A percentile compares a stretch with the other conserved stretches of the same genome.
Conservation (phyloP, 2,797 vertebrate species). For the Sarcoramphus papa region DNA sequence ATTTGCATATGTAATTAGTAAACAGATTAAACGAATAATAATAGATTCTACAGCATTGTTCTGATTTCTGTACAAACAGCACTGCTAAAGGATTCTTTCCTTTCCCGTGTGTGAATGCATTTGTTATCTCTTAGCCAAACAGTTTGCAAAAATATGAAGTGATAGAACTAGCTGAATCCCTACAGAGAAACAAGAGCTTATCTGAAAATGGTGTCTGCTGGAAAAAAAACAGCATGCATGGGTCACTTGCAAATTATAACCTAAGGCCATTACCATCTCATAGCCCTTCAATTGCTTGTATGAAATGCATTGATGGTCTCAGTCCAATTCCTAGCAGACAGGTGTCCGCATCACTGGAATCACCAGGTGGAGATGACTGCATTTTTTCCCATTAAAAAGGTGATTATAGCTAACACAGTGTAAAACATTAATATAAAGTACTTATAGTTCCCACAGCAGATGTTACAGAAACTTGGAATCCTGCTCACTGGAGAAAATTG, state of each 20-base stretch:
- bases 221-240: neutral
- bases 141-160: conserved; percentile 14
- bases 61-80: neutral
- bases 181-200: neutral
- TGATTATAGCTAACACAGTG: conserved; percentile 62
- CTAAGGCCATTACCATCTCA: neutral
- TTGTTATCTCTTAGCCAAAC: conserved; percentile 14
- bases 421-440: conserved; percentile 64
- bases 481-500: conserved; percentile 59
- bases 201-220: conserved; percentile 28
- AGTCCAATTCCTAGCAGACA: conserved; percentile 34
- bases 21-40: neutral
- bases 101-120: neutral
- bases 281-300: neutral
- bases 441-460: conserved; percentile 66
- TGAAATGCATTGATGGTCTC: neutral
- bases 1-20: neutral
- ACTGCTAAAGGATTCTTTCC: neutral
- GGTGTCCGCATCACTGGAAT: conserved; percentile 23
- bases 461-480: conserved; percentile 67
- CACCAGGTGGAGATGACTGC: conserved; percentile 61
- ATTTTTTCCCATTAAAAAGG: conserved; percentile 60
- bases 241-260: conserved; percentile 27
- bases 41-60: neutral
- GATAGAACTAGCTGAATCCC: neutral